These are phyloP conservation scores for Charadrius vociferus DNA, from an alignment of 2,113 vertebrate species.

Conservation along the genomic window DNA sequence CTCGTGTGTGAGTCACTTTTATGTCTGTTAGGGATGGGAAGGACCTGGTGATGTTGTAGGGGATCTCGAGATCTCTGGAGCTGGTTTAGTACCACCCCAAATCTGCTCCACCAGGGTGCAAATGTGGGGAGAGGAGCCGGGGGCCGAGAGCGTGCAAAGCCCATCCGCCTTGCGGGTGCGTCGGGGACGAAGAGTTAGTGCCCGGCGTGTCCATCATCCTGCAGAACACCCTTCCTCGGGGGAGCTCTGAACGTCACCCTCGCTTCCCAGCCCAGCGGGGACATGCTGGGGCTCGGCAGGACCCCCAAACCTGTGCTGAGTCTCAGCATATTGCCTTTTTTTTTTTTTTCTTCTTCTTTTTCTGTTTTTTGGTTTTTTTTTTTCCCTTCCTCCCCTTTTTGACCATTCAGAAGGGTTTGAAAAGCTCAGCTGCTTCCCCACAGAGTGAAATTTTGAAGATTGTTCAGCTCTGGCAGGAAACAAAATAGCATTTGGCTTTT, in stretches of 20 bases:
- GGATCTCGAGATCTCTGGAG: neutral
- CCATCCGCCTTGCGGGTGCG: neutral
- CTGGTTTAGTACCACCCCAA: neutral
- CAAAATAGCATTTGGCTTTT: neutral
- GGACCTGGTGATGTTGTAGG: neutral
- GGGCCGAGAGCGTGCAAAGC: neutral
- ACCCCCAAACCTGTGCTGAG: neutral
- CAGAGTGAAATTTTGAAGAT: neutral
- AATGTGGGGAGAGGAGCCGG: neutral
- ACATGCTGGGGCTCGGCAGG: neutral
- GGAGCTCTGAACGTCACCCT: neutral
- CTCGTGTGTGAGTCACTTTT: constrained; percentile 64
- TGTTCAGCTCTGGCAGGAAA: constrained; percentile 5
- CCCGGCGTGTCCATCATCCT: accelerated
- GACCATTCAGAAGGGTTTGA: neutral
- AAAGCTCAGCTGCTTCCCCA: constrained; percentile 20
- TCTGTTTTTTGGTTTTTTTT: too few species aligned
- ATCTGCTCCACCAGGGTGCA: neutral
- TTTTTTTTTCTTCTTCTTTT: too few species aligned
- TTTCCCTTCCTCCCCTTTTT: neutral
- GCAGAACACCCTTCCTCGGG: neutral
- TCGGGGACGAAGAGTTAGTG: neutral
- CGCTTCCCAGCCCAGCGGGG: neutral
- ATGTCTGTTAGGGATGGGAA: constrained; percentile 48
- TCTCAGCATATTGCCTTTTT: neutral